Percentiles rank a stretch among this genome's conserved stretches.
These are phyloP conservation scores for Morelia viridis DNA, from an alignment of 2,797 vertebrate species.

Conservation along the genomic window DNA sequence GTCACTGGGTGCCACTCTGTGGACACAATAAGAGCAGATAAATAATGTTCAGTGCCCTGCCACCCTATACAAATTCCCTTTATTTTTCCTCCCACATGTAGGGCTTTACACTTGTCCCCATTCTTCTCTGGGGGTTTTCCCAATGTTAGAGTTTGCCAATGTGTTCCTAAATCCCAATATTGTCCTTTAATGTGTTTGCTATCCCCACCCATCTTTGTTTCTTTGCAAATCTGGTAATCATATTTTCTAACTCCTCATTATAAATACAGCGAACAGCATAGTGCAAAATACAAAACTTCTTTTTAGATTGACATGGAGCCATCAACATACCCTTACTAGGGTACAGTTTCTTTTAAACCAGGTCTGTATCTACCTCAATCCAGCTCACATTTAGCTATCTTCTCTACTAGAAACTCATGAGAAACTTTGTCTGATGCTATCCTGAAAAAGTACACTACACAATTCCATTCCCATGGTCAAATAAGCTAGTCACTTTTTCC, in stretches of 20 bases:
- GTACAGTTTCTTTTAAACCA: background rate
- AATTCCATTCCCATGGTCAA: background rate
- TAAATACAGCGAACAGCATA: background rate
- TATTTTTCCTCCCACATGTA: background rate
- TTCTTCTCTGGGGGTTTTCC: background rate
- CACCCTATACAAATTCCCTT: background rate
- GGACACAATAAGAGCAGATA: too few relatives aligned
- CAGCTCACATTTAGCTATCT: background rate
- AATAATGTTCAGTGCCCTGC: background rate
- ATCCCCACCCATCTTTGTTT: background rate
- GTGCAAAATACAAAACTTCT: background rate
- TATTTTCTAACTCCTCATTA: background rate
- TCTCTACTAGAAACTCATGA: background rate
- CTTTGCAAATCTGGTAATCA: background rate
- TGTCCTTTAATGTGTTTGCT: background rate
- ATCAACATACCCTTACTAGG: background rate
- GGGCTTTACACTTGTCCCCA: background rate
- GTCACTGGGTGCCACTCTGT: too few relatives aligned
- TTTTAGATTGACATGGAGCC: background rate
- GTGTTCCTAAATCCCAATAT: background rate
- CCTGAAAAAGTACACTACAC: background rate
- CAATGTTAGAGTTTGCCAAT: background rate
- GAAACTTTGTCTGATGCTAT: background rate
- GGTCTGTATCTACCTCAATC: background rate
- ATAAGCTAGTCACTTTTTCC: background rate